A percentile compares a stretch with the other conserved stretches of the same genome.
Evolutionary conservation across 2,888 invertebrate genomes (phyloP).

Genomic region (Bursaphelenchus okinawaensis): DNA sequence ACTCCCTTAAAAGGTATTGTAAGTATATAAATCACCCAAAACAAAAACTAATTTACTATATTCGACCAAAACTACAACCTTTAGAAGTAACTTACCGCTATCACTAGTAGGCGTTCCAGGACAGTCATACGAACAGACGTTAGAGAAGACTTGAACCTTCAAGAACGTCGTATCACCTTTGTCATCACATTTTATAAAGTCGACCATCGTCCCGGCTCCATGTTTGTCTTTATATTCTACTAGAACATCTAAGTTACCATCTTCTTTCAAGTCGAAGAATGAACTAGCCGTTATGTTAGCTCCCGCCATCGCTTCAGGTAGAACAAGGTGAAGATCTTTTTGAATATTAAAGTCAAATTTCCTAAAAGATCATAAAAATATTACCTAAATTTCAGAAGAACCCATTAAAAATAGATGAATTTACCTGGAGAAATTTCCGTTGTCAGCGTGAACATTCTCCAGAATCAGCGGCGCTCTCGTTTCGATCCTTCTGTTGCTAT

Average conservation of each 20-base stretch:
- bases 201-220: conserved; percentile 11
- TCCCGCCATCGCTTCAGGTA: conserved; percentile 28
- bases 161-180: conserved; percentile 57
- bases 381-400: neutral
- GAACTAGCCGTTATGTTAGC: conserved; percentile 26
- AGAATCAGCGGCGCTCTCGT: conserved; percentile 28
- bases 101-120: conserved; percentile 14
- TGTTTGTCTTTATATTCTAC: conserved; percentile 41
- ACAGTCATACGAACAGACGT: conserved; percentile 28
- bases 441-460: conserved; percentile 35
- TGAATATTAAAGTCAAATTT: conserved; percentile 33
- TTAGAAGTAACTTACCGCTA: conserved; percentile 4
- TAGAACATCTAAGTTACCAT: conserved; percentile 54
- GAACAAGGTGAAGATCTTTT: conserved; percentile 24
- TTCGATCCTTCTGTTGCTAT: conserved; percentile 12
- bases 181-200: conserved; percentile 38
- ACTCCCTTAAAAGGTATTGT: too few relatives aligned
- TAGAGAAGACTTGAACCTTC: conserved; percentile 53
- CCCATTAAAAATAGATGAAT: conserved; percentile 10
- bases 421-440: conserved; percentile 29
- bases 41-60: neutral
- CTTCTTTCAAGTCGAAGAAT: conserved; percentile 53
- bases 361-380: conserved; percentile 17
- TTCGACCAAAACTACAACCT: neutral
- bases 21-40: too few relatives aligned